Evolutionary conservation across 2,797 vertebrate genomes (phyloP).

Genomic region (Pampus argenteus): DNA sequence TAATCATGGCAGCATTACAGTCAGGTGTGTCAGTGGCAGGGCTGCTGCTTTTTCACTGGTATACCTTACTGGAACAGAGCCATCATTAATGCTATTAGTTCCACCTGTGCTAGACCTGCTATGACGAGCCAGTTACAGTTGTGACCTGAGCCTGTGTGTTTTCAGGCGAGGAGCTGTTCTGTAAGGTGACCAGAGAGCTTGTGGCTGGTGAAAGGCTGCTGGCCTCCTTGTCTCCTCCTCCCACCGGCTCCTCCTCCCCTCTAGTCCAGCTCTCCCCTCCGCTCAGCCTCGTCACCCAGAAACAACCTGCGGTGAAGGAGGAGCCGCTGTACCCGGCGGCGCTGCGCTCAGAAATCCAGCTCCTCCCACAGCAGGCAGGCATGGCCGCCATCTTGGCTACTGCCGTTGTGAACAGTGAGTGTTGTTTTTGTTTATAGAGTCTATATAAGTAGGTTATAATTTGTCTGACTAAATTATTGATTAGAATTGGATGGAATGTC

Average conservation of each 20-base stretch:
- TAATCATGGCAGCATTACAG: no score
- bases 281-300: slow-evolving; percentile 68
- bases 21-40: no score
- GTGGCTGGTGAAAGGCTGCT: slow-evolving; percentile 79
- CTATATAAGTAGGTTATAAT: background rate
- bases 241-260: slow-evolving; percentile 72
- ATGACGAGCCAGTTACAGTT: background rate
- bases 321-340: slow-evolving; percentile 80
- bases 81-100: no score
- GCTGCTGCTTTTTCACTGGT: no score
- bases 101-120: no score
- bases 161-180: slow-evolving; percentile 90
- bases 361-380: slow-evolving; percentile 96
- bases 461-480: background rate
- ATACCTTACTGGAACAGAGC: no score
- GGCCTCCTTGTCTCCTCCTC: slow-evolving; percentile 66
- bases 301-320: slow-evolving; percentile 79
- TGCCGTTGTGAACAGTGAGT: slow-evolving; percentile 96
- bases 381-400: slow-evolving; percentile 98
- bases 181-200: slow-evolving; percentile 87
- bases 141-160: slow-evolving; percentile 6
- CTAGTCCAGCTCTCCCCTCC: slow-evolving; percentile 65
- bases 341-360: slow-evolving; percentile 90
- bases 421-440: background rate
- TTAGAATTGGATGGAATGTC: background rate